Base-by-base conservation (phyloP, 2,888 invertebrate genomes). In the Phaonia tiefii region DNA sequence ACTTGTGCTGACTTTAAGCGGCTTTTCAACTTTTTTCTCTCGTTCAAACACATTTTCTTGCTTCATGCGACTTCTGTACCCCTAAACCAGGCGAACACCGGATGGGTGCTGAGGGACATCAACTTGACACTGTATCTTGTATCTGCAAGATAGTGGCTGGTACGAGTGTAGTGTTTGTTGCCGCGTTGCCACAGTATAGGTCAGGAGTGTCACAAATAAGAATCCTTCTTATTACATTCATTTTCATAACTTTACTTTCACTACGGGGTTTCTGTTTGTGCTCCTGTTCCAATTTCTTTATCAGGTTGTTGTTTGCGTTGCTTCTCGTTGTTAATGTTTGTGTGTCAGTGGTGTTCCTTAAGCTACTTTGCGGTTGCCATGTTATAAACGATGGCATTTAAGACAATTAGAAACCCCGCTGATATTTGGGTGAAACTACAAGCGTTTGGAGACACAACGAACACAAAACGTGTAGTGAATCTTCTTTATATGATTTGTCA, bases 1-100 rank as follows among this genome's bases (percentile, higher is more conserved):
- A 67, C 79, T 79, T 66, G 51, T 58, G 71, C 71, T 79, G 71
- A 73, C 77, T 80, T 74, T 71, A 80, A 80, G 80, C 74, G 74
- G 70, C 74, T 77, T 77, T 74, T 71, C 56, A 71, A 63, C 71
- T 77, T 74, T 31, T n/a, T 54, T 49, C 56, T 49, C 63, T n/a
- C 42, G 20, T 42, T 22, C 22, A 63, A 5, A 20, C 20, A 4
- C 8, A 20, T 51, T 20, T 63, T 22, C 42, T 1, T 25, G 37
- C 15, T 60, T 39, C 22, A 39, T 20, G 17, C 39, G 54, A 7
- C 25, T 25, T 22, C 22, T 2, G 49, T n/a, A 4, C 8, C 20
- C 20, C 20, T 3, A 15, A 17, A 17, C 15, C 46, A 17, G 46
- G n/a, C 46, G 20, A 22, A 2, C 49, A 17, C n/a, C n/a, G 8